Percentiles rank a stretch among this genome's conserved stretches.
These are phyloP conservation scores for Agrochola circellaris DNA, from an alignment of 2,888 invertebrate genomes.

Conservation along the genomic window DNA sequence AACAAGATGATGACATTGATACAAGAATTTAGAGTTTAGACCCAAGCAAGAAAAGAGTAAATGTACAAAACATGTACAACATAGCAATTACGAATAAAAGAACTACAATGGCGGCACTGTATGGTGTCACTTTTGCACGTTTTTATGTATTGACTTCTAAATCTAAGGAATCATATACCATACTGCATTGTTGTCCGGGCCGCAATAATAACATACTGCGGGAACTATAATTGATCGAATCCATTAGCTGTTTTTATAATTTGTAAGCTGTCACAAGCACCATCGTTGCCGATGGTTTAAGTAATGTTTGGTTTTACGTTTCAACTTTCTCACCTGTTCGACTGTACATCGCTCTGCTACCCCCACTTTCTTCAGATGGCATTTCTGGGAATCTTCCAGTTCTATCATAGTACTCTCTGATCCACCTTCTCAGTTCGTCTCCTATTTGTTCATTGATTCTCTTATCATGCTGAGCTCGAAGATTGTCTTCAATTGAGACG, in stretches of 20 bases:
- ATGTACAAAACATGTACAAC: no score
- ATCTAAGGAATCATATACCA: background rate
- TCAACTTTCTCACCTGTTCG: conserved; percentile 91
- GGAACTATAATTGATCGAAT: background rate
- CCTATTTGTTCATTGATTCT: conserved; percentile 96
- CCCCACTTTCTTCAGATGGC: conserved; percentile 97
- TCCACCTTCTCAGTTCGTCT: conserved; percentile 96
- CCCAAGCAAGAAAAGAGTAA: no score
- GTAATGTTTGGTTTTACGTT: background rate
- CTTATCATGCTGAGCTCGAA: conserved; percentile 93
- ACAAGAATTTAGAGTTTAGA: background rate
- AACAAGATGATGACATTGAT: background rate
- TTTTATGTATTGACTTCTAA: background rate
- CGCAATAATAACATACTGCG: background rate
- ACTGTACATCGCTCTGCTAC: conserved; percentile 96
- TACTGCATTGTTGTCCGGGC: background rate
- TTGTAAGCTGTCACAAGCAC: background rate
- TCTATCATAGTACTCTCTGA: conserved; percentile 95
- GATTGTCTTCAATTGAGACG: conserved; percentile 90
- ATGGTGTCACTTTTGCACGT: background rate
- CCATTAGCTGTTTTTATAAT: background rate
- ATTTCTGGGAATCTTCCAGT: conserved; percentile 97
- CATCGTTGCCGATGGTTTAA: background rate
- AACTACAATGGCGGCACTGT: background rate
- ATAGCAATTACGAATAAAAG: no score